Evolutionary conservation across 2,797 vertebrate species (phyloP).

Genomic region (Onychomys torridus): DNA sequence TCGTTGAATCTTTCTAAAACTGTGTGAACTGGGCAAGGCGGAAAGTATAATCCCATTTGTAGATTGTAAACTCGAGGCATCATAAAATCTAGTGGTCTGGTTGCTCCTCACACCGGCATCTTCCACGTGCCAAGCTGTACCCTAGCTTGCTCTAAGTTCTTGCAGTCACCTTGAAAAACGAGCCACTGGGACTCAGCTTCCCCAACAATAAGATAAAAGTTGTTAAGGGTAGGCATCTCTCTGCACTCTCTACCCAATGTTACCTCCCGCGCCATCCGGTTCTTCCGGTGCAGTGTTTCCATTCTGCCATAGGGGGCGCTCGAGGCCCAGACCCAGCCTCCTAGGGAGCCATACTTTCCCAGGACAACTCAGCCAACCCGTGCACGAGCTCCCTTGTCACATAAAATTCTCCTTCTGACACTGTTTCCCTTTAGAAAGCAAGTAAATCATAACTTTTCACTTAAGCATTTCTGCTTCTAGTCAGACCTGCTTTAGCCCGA

Average conservation of each 20-base stretch:
- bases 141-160: fast-evolving
- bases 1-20: not conserved
- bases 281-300: fast-evolving
- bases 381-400: slow-evolving; percentile 67
- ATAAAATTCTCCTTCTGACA: slow-evolving; percentile 76
- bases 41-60: not conserved
- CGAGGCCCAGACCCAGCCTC: not conserved
- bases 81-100: not conserved
- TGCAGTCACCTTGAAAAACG: not conserved
- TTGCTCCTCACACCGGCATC: not conserved
- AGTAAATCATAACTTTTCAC: slow-evolving; percentile 82
- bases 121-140: too few relatives aligned
- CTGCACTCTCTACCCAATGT: not conserved
- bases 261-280: fast-evolving
- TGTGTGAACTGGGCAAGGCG: too few relatives aligned
- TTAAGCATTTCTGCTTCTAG: slow-evolving; percentile 81
- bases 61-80: not conserved
- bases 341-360: not conserved
- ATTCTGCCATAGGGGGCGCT: not conserved
- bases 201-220: not conserved
- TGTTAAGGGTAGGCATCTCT: fast-evolving
- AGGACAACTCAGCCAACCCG: not conserved
- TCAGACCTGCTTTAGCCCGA: slow-evolving; percentile 82
- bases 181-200: not conserved
- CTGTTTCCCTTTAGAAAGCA: slow-evolving; percentile 81